A percentile compares a stretch with the other conserved stretches of the same genome.
Conservation (phyloP, 2,797 vertebrate genomes). For the Rachycentron canadum region DNA sequence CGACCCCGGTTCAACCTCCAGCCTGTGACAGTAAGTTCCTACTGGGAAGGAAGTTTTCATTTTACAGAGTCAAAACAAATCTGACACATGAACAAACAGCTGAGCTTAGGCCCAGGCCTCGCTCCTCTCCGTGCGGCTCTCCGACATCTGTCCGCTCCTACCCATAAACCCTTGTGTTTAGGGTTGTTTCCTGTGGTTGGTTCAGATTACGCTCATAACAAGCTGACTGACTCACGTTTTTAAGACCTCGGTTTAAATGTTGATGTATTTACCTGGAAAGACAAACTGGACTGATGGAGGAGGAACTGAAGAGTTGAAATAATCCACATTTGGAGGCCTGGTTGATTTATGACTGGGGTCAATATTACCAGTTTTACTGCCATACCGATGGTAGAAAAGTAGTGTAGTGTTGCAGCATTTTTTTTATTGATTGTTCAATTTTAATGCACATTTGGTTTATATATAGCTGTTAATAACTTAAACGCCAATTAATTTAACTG, state of each 20-base stretch:
- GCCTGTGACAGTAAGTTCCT: conserved; percentile 7
- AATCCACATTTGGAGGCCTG: no score
- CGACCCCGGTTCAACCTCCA: conserved; percentile 16
- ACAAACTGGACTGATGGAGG: background rate
- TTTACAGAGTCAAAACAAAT: conserved; percentile 41
- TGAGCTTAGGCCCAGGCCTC: background rate
- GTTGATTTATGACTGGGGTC: background rate
- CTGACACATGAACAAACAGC: conserved; percentile 23
- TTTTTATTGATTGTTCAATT: background rate
- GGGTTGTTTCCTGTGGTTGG: conserved; percentile 70
- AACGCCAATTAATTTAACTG: background rate
- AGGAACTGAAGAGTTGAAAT: background rate
- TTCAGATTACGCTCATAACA: conserved; percentile 72
- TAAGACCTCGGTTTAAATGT: conserved; percentile 47
- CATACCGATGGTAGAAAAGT: no score
- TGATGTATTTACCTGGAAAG: conserved; percentile 31
- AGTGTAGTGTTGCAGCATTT: no score
- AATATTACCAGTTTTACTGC: background rate
- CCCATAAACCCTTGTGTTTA: conserved; percentile 70
- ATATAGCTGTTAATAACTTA: background rate
- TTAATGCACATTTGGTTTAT: background rate
- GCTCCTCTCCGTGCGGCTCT: background rate
- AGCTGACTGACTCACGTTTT: conserved; percentile 48
- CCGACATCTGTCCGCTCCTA: conserved; percentile 60
- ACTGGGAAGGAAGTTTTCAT: conserved; percentile 51